phyloP scores from a whole-genome alignment of 1,140 invertebrate species.

The Drosophila serrata region DNA sequence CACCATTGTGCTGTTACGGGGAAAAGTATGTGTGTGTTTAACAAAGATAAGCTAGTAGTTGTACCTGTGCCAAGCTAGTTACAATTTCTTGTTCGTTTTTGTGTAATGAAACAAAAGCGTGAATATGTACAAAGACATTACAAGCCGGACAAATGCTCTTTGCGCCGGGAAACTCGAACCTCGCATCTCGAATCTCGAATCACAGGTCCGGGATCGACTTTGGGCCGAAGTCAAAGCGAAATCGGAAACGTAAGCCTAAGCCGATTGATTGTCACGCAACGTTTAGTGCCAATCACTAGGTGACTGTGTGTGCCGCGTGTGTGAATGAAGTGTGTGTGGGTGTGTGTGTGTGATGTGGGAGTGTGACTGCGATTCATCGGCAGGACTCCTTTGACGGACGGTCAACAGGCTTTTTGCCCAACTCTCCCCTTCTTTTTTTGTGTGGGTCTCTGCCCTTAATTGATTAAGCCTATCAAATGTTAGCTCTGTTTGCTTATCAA shows the following conservation, averaged over 20 bases:
- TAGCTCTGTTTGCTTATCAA: conserved; percentile 39
- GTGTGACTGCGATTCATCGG: conserved; percentile 19
- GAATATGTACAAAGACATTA: conserved; percentile 56
- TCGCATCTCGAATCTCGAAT: conserved; percentile 15
- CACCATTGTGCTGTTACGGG: conserved; percentile 5
- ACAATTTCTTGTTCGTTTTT: conserved; percentile 10
- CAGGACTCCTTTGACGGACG: conserved; percentile 48
- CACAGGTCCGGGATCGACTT: conserved; percentile 20
- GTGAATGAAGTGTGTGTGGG: conserved; percentile 8
- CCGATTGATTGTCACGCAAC: conserved; percentile 82
- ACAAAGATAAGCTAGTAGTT: conserved; percentile 29
- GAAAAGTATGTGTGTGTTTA: conserved; percentile 45
- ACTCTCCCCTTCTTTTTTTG: conserved; percentile 11
- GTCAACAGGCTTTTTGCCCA: conserved; percentile 19
- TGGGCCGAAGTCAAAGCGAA: conserved; percentile 32
- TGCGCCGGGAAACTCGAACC: background rate
- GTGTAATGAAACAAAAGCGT: conserved; percentile 52
- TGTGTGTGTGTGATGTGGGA: conserved; percentile 5
- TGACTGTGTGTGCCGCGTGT: conserved; percentile 38
- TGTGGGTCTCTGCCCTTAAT: conserved; percentile 57
- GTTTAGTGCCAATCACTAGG: conserved; percentile 65
- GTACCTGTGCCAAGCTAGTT: conserved; percentile 57
- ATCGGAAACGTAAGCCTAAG: conserved; percentile 70
- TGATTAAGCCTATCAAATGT: conserved; percentile 77
- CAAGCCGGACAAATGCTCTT: conserved; percentile 34